Percentiles rank a stretch among this genome's conserved stretches.
These are phyloP conservation scores for Beaufortia kweichowensis DNA, from an alignment of 2,113 vertebrate genomes.

Conservation along the genomic window DNA sequence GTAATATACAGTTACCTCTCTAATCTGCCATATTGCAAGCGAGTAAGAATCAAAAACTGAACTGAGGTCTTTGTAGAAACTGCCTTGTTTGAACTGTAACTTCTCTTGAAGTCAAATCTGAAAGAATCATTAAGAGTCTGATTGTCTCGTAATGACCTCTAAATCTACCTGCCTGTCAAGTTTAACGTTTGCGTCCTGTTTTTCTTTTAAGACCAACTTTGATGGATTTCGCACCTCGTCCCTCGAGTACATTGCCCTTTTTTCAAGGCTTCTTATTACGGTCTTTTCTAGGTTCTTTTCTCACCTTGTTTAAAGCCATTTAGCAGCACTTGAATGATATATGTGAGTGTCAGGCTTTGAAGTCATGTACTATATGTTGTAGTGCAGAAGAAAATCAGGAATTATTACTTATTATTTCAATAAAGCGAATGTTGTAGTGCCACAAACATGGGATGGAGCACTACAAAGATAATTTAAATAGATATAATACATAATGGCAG, in stretches of 20 bases:
- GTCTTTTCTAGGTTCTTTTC: not conserved
- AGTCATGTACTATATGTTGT: not conserved
- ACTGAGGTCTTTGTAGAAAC: slow-evolving; percentile 17
- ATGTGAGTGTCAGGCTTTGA: not conserved
- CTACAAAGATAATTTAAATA: not conserved
- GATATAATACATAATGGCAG: not conserved
- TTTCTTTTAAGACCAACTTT: slow-evolving; percentile 33
- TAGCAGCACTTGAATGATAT: not conserved
- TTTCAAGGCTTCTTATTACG: not conserved
- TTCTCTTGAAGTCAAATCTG: slow-evolving; percentile 18
- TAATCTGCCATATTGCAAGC: not conserved
- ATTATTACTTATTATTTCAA: slow-evolving; percentile 24
- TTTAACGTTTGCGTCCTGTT: slow-evolving; percentile 33
- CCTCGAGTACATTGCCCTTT: not conserved
- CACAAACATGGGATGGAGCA: too few species aligned
- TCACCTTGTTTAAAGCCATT: slow-evolving; percentile 12
- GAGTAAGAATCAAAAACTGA: not conserved
- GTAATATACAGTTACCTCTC: slow-evolving; percentile 40
- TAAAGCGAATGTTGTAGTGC: not conserved
- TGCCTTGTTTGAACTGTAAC: slow-evolving; percentile 7
- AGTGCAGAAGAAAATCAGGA: not conserved
- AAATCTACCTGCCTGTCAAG: slow-evolving; percentile 15
- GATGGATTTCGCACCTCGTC: slow-evolving; percentile 30
- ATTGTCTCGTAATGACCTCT: slow-evolving; percentile 40
- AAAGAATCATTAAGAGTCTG: slow-evolving; percentile 47